Percentiles rank a stretch among this genome's conserved stretches.
phyloP scores from a whole-genome alignment of 2,888 invertebrate genomes.

The Mythimna impura region DNA sequence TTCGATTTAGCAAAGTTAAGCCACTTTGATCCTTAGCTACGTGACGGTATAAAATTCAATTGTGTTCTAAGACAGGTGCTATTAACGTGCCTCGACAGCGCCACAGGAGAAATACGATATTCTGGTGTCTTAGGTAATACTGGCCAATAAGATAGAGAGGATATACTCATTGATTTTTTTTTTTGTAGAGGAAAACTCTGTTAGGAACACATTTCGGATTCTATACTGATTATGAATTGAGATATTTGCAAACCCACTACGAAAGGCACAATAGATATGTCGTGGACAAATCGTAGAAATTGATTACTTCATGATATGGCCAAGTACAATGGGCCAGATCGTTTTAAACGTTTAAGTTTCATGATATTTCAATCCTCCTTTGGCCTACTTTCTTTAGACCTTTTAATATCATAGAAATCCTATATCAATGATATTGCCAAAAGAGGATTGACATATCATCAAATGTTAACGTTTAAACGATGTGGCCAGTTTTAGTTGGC shows the following conservation, averaged over 20 bases:
- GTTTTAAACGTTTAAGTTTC: too few relatives aligned
- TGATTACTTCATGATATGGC: too few relatives aligned
- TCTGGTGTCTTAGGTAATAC: constrained; percentile 2
- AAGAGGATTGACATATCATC: too few relatives aligned
- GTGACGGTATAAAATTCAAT: constrained; percentile 56
- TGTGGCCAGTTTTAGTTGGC: too few relatives aligned
- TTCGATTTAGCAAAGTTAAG: constrained; percentile 47
- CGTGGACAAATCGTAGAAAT: too few relatives aligned
- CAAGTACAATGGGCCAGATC: too few relatives aligned
- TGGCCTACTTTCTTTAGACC: too few relatives aligned
- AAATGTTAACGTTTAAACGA: too few relatives aligned
- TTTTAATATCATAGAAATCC: too few relatives aligned
- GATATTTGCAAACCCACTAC: not conserved
- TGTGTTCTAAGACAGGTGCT: constrained; percentile 43
- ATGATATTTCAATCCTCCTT: too few relatives aligned
- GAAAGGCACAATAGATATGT: not conserved
- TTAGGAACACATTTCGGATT: not conserved
- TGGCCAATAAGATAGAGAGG: not conserved
- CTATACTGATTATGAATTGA: not conserved
- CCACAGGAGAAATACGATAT: constrained; percentile 30
- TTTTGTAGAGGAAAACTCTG: not conserved
- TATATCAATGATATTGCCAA: too few relatives aligned
- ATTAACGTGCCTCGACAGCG: constrained; percentile 34
- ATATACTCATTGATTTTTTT: not conserved
- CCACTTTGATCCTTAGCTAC: constrained; percentile 44